Percentiles rank a stretch among this genome's conserved stretches.
These are phyloP conservation scores for Suricata suricatta DNA, from an alignment of 2,113 vertebrate species.

Conservation along the genomic window DNA sequence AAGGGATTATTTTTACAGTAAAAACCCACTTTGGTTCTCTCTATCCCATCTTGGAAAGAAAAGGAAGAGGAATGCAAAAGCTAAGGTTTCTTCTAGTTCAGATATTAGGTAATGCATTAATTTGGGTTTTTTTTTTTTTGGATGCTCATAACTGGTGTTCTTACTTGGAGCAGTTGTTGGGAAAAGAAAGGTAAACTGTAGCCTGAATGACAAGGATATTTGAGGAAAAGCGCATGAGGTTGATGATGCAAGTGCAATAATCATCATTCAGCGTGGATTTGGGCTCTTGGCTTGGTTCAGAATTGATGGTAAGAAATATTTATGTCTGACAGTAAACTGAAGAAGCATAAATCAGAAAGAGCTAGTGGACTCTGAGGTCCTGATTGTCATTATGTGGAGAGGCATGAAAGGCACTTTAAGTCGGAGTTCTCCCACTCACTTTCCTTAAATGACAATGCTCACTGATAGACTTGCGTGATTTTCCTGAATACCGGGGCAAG, in stretches of 20 bases:
- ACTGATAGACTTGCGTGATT: neutral
- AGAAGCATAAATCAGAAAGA: neutral
- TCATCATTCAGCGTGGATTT: neutral
- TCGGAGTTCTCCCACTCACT: neutral
- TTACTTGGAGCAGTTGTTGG: neutral
- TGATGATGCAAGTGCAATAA: too few species aligned
- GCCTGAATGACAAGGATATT: neutral
- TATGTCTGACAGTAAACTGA: neutral
- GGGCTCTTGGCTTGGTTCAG: neutral
- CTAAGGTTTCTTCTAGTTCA: neutral
- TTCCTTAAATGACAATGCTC: neutral
- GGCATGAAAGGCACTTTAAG: neutral
- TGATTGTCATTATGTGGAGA: neutral
- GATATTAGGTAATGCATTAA: neutral
- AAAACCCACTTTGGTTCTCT: neutral
- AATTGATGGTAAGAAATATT: constrained; percentile 16
- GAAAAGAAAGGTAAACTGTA: neutral
- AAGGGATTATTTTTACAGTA: neutral
- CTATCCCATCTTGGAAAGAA: neutral
- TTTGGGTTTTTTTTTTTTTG: neutral
- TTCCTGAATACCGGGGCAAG: neutral
- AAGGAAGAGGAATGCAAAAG: neutral
- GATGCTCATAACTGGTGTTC: neutral
- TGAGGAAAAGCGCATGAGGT: neutral
- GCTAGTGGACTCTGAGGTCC: neutral